Conservation (phyloP, 2,888 invertebrate genomes). For the Amiota minor region DNA sequence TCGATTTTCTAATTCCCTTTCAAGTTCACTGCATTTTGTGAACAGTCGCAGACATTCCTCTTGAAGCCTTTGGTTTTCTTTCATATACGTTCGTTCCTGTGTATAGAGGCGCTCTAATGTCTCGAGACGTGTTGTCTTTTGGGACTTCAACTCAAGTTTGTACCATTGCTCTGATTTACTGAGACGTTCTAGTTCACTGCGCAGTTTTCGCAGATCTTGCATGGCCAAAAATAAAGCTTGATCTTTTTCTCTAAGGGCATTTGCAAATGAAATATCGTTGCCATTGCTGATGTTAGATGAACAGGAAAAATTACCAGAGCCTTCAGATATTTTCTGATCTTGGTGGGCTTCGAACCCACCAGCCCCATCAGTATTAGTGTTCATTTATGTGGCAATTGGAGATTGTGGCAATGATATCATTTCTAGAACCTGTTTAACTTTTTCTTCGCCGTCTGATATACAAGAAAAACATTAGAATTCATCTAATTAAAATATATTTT, state of each 20-base stretch:
- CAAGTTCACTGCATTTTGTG: constrained; percentile 60
- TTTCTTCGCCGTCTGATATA: too few species aligned
- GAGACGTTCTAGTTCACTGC: constrained; percentile 68
- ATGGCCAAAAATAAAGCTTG: constrained; percentile 2
- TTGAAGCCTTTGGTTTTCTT: constrained; percentile 69
- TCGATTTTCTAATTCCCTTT: constrained; percentile 51
- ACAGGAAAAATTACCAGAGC: constrained; percentile 3
- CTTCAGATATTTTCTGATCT: background rate
- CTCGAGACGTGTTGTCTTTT: constrained; percentile 66
- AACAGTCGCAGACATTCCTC: constrained; percentile 64
- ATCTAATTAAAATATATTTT: too few species aligned
- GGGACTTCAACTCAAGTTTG: constrained; percentile 66
- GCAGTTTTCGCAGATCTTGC: constrained; percentile 58
- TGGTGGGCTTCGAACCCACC: background rate
- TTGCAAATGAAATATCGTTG: too few species aligned
- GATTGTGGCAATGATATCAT: background rate
- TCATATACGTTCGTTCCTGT: constrained; percentile 70
- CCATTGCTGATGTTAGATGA: background rate
- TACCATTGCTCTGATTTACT: constrained; percentile 72
- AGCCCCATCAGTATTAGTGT: background rate
- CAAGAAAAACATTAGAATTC: too few species aligned
- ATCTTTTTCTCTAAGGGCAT: background rate
- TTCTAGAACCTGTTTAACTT: too few species aligned
- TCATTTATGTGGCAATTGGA: background rate
- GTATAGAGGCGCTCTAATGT: constrained; percentile 69